Base-by-base conservation (phyloP, 2,113 vertebrate genomes). In the Tichodroma muraria region DNA sequence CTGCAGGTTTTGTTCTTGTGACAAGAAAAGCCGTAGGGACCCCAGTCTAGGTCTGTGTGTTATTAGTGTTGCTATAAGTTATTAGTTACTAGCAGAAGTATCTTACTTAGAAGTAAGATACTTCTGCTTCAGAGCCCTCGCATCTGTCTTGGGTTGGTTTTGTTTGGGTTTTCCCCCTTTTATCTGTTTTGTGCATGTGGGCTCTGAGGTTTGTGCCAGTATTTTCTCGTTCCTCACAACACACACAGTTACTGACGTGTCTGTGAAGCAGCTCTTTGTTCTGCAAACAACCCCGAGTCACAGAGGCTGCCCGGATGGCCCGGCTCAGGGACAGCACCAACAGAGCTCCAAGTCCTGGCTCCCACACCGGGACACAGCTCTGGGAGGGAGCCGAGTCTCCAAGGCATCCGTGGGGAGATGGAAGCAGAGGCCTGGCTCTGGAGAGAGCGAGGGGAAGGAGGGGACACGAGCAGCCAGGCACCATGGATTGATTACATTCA, bases 261-360 rank as follows among this genome's bases (percentile, higher is more conserved):
- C 70, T 23, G 52, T 93, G 93, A 93, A 86, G 81, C 85, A 90
- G 42, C 85, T 90, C 6, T 86, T 95, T 96, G 95, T 88, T 94
- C 86, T 88, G 88, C 54, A 63, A 73, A 93, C 92, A 93, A 27
- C 11, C 19, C 64, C 31, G 22, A 28, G 73, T 69, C 42, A 44
- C 25, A 65, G 82, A 9, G 3, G 5, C 87, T 76, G 78, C 79
- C 82, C 35, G 35, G 31, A 10, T 50, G 76, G 45, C 70, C 0
- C 4, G 6, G 53, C 61, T 33, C 40, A 37, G 56, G 33, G 89
- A 22, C 45, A 50, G 68, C 23, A 30, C 33, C 25, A 52, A 86
- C 66, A 68, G 3, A 40, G 65, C 44, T 66, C 37, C 33, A 3
- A 8, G 25, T 14, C 27, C 44, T 54, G 42, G 10, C 15, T 76